Evolutionary conservation across 2,888 invertebrate species (phyloP), one percentile per base, ranked within the genome.

Genomic region (Drosophila neutralis): DNA sequence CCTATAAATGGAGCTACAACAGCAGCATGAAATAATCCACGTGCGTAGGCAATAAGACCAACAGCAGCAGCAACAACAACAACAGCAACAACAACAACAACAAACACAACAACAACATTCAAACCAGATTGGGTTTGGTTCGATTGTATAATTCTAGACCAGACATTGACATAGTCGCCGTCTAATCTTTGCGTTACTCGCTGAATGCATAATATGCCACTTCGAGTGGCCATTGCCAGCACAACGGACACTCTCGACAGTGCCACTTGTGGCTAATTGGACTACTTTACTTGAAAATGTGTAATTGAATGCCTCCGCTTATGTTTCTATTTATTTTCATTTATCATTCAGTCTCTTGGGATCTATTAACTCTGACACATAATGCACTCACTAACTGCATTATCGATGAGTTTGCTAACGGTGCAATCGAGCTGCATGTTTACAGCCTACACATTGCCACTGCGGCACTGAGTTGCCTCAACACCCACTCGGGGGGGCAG

Each of bases 111-210:
- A 54, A 27, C 48, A 65, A 59, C 59, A 65, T 38, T 49, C 31
- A 74, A 75, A 69, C 71, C 71, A 74, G 76, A 76, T 74, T 76
- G n/a, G 27, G 42, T 51, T 62, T 24, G 63, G 52, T 59, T 69
- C 59, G 66, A 77, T 80, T 78, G 78, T 71, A 81, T 81, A 81
- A 77, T 81, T 78, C 78, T 77, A 58, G 72, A 63, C 74, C 78
- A 73, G 81, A 82, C 73, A 82, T 78, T 82, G 87, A 78, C 82
- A 78, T 70, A 82, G 69, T 78, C 82, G 69, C 52, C 36, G 62
- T 62, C 45, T 62, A 64, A 75, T 68, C 72, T 72, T 24, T 45
- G 69, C 65, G 67, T 49, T 72, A 61, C 76, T 67, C 35, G 61
- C 77, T 76, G 82, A 62, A 79, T 79, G 83, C 79, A 79, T 79